Base-by-base conservation (phyloP, 1,140 invertebrate species). In the Aphaenogaster floridana region DNA sequence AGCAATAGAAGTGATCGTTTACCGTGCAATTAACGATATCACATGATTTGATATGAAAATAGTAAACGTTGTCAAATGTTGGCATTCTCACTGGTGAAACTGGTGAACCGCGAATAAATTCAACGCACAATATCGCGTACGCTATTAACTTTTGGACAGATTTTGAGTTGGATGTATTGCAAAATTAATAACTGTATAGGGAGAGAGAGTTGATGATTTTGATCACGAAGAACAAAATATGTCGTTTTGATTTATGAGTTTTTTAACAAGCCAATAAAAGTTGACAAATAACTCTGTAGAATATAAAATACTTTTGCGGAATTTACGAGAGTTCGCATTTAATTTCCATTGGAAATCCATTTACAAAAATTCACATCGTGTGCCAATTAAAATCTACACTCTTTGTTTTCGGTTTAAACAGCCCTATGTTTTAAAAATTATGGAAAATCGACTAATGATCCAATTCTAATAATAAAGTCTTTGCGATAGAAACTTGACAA, bases 1-100 rank as follows among this genome's bases (percentile, higher is more conserved):
- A 34, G 48, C 13, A 48, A 84, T 69, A 48, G 87, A 63, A 68
- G 80, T 81, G 76, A 77, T 72, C 28, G 61, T 89, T 89, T 61
- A 54, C 39, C 17, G 3, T 34, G 9, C 9, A 72, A 83, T 83
- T 83, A 59, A 83, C 39, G 7, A 21, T 57, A 48, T 8, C 1
- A 64, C 6, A 64, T 9, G 17, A 34, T 72, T 45, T 83, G 50
- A 17, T 15, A 34, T 39, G 50, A 72, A 83, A 45, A 72, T 72
- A 52, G 34, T 69, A 17, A 69, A 42, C 2, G 21, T 63, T n/a
- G 15, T 59, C 36, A 21, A 52, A 72, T 36, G n/a, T n/a, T 52
- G 36, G n/a, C 48, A 69, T 74, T 81, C 6, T n/a, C 52, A 54
- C 0, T 13, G n/a, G 34, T 39, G 34, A 54, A 42, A 54, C 0